Evolutionary conservation across 2,797 vertebrate genomes (phyloP).

Genomic region (Hozukius guyotensis): DNA sequence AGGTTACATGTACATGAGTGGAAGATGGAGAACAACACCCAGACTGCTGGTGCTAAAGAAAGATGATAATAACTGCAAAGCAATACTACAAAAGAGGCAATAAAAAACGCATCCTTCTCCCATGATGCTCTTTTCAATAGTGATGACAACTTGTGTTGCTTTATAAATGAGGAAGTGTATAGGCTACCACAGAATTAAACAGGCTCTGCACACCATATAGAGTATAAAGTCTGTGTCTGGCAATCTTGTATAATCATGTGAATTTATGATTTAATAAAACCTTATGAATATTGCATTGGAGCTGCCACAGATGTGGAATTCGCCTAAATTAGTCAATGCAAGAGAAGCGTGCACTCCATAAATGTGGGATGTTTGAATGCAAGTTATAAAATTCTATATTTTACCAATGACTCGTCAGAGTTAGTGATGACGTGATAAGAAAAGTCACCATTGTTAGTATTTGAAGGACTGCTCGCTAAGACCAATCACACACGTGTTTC

Average conservation of each 20-base stretch:
- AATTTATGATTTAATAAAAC: constrained; percentile 46
- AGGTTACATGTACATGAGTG: neutral
- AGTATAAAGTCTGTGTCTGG: no score
- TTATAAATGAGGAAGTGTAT: neutral
- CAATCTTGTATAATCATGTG: neutral
- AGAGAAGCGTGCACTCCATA: no score
- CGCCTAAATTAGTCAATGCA: no score
- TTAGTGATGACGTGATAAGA: neutral
- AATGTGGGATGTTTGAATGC: no score
- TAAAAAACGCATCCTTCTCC: neutral
- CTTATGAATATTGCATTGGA: constrained; percentile 33
- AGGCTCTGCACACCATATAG: neutral
- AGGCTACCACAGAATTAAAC: neutral
- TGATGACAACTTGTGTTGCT: neutral
- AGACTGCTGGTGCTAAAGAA: neutral
- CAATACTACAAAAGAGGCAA: neutral
- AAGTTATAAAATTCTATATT: neutral
- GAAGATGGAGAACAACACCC: neutral
- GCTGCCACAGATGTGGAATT: neutral
- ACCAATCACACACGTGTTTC: no score
- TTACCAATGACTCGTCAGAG: neutral
- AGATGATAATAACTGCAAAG: neutral
- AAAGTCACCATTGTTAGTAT: neutral
- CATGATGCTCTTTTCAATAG: neutral
- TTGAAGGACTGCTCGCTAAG: neutral